Conservation (phyloP, 2,888 invertebrate genomes). For the Calameuta idolon region DNA sequence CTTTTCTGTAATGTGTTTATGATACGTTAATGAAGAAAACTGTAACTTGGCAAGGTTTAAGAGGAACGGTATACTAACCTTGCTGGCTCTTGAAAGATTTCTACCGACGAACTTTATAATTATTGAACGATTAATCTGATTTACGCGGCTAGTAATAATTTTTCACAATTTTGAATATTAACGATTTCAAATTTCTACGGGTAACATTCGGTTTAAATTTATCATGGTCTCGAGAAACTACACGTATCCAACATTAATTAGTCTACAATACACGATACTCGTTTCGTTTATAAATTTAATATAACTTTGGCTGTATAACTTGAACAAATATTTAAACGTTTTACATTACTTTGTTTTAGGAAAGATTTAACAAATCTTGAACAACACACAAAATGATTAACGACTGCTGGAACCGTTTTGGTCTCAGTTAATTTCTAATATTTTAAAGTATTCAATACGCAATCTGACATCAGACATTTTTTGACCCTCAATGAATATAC, state of each 20-base stretch:
- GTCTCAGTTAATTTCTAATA: background rate
- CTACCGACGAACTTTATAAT: background rate
- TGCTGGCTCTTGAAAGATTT: background rate
- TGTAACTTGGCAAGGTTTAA: background rate
- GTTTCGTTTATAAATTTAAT: background rate
- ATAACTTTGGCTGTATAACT: background rate
- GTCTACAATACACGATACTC: background rate
- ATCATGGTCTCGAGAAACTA: background rate
- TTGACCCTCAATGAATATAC: background rate
- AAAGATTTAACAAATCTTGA: background rate
- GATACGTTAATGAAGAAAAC: background rate
- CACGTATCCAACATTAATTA: background rate
- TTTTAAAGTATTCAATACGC: background rate
- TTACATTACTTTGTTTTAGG: background rate
- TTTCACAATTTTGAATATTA: background rate
- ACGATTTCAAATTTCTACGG: background rate
- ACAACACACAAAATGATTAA: background rate
- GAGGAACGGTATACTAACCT: background rate
- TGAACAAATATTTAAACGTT: background rate
- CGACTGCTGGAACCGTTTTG: background rate
- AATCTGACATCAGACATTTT: background rate
- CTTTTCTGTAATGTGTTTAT: background rate
- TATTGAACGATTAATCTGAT: background rate
- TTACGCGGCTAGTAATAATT: background rate
- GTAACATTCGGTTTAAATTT: background rate